These are phyloP conservation scores for Gopherus flavomarginatus DNA, from an alignment of 2,113 vertebrate genomes.

Conservation along the genomic window DNA sequence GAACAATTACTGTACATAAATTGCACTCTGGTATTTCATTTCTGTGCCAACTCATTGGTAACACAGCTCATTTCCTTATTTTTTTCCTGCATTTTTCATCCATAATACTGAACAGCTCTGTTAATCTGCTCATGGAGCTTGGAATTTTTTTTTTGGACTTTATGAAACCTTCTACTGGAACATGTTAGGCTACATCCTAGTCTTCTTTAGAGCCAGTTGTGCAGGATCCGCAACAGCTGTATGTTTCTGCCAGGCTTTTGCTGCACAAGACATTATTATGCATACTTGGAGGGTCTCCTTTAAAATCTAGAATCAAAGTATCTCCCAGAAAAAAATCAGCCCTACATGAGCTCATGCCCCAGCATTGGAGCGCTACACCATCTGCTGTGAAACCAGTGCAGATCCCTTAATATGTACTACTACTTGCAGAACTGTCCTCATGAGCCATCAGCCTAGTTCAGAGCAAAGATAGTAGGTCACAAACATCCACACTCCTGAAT, in stretches of 20 bases:
- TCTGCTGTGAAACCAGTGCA: background rate
- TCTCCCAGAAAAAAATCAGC: conserved; percentile 1
- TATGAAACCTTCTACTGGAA: background rate
- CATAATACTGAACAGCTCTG: conserved; percentile 75
- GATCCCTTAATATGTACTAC: background rate
- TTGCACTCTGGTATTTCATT: conserved; percentile 65
- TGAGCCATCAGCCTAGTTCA: background rate
- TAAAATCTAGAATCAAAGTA: conserved; percentile 26
- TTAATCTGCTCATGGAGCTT: conserved; percentile 65
- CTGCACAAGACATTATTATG: background rate
- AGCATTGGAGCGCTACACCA: background rate
- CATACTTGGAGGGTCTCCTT: background rate
- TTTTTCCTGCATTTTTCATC: conserved; percentile 63
- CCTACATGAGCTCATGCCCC: background rate
- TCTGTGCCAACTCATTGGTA: conserved; percentile 68
- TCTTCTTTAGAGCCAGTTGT: background rate
- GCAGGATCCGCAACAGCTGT: background rate
- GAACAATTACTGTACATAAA: conserved; percentile 78
- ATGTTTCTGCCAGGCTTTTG: background rate
- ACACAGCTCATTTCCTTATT: conserved; percentile 68
- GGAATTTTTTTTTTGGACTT: conserved; percentile 35
- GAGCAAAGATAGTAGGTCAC: background rate
- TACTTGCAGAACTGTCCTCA: background rate
- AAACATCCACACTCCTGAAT: background rate
- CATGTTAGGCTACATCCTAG: background rate